Evolutionary conservation across 2,888 invertebrate species (phyloP).

Genomic region (Cerastoderma edule): DNA sequence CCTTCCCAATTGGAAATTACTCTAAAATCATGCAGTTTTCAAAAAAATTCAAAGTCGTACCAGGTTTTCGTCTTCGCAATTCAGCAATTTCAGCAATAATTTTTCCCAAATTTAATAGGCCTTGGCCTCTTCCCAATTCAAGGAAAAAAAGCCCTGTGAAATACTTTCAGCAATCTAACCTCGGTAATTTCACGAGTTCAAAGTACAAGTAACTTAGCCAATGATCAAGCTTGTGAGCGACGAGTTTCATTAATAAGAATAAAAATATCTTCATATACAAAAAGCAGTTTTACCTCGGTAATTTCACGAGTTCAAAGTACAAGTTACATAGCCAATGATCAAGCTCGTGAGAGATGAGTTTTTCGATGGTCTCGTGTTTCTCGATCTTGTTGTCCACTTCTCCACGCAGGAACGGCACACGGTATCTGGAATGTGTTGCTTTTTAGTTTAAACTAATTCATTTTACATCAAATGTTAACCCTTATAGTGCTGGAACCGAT

Average conservation of each 20-base stretch:
- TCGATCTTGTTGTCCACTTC: conserved; percentile 78
- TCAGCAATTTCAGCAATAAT: too few relatives aligned
- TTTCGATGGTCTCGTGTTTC: conserved; percentile 80
- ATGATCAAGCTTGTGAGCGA: conserved; percentile 71
- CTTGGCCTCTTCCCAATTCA: too few relatives aligned
- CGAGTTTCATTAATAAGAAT: neutral
- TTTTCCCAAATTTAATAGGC: too few relatives aligned
- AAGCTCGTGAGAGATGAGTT: conserved; percentile 78
- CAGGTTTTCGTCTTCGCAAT: too few relatives aligned
- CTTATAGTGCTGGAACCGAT: too few relatives aligned
- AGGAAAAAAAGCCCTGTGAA: too few relatives aligned
- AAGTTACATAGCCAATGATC: conserved; percentile 83
- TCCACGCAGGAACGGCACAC: conserved; percentile 79
- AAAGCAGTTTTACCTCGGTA: conserved; percentile 75
- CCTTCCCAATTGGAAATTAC: too few relatives aligned
- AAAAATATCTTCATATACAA: neutral
- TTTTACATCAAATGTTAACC: too few relatives aligned
- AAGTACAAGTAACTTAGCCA: conserved; percentile 82
- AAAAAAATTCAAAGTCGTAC: too few relatives aligned
- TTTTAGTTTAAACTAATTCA: too few relatives aligned
- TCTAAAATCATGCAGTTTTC: too few relatives aligned
- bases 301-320: conserved; percentile 81
- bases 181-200: conserved; percentile 80
- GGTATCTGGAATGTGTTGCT: conserved; percentile 79
- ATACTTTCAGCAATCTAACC: too few relatives aligned